These are phyloP conservation scores for Phoxinus dragarum DNA, from an alignment of 2,797 vertebrate genomes.

Conservation along the genomic window DNA sequence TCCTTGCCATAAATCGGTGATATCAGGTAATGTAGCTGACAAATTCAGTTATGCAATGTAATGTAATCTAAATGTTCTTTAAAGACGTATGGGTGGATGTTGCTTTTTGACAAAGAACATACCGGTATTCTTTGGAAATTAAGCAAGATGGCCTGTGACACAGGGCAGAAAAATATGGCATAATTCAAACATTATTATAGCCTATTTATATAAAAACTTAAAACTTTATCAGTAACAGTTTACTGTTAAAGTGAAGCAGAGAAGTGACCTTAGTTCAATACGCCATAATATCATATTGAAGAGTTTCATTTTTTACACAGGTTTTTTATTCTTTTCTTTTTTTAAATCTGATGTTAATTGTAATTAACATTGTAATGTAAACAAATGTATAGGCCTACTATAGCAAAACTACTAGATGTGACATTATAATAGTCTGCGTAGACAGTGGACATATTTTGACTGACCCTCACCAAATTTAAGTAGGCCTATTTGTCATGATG, in stretches of 20 bases:
- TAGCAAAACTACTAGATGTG: background rate
- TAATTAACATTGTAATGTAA: background rate
- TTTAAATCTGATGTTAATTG: background rate
- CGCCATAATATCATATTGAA: background rate
- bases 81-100: background rate
- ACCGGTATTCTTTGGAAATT: background rate
- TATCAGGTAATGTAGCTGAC: background rate
- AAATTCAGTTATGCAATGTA: background rate
- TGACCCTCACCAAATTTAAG: background rate
- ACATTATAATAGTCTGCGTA: background rate
- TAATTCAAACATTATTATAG: background rate
- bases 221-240: background rate
- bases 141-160: background rate
- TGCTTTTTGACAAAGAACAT: background rate
- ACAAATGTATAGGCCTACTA: background rate
- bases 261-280: background rate
- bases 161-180: background rate
- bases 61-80: background rate
- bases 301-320: background rate
- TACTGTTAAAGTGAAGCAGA: background rate
- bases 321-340: no score
- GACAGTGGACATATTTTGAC: background rate
- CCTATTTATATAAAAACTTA: background rate
- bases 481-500: background rate
- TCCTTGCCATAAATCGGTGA: background rate